Evolutionary conservation across 2,888 invertebrate species (phyloP).

Genomic region (Drosophila basisetae): DNA sequence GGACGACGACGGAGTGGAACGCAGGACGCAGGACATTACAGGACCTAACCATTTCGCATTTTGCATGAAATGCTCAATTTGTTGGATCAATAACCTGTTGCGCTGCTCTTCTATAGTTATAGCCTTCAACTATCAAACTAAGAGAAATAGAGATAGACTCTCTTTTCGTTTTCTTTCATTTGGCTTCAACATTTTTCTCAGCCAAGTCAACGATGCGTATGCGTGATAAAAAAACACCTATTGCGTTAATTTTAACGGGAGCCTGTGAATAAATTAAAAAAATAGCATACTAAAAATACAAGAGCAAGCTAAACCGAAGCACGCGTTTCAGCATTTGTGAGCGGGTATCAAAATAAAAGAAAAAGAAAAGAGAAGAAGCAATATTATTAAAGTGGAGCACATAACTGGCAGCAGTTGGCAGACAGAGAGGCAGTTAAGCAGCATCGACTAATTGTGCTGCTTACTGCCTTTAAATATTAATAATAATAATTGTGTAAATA

Average conservation of each 20-base stretch:
- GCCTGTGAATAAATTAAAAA: constrained; percentile 46
- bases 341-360: constrained; percentile 10
- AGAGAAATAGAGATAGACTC: neutral
- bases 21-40: constrained; percentile 16
- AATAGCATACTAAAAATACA: constrained; percentile 5
- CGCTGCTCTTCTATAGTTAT: constrained; percentile 47
- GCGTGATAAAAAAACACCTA: constrained; percentile 22
- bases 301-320: constrained; percentile 10
- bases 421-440: constrained; percentile 37
- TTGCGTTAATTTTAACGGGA: constrained; percentile 52
- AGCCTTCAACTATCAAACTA: constrained; percentile 17
- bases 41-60: constrained; percentile 34
- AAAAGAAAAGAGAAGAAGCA: neutral
- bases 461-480: constrained; percentile 35
- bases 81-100: constrained; percentile 77
- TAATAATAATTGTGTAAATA: constrained; percentile 70
- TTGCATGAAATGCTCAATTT: constrained; percentile 49
- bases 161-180: neutral
- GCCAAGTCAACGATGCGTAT: constrained; percentile 40
- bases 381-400: constrained; percentile 25
- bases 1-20: constrained; percentile 33
- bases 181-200: constrained; percentile 1
- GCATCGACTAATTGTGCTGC: constrained; percentile 18
- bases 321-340: constrained; percentile 32
- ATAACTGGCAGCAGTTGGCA: constrained; percentile 20